Base-by-base conservation (phyloP, 2,113 vertebrate species). In the Litocranius walleri region DNA sequence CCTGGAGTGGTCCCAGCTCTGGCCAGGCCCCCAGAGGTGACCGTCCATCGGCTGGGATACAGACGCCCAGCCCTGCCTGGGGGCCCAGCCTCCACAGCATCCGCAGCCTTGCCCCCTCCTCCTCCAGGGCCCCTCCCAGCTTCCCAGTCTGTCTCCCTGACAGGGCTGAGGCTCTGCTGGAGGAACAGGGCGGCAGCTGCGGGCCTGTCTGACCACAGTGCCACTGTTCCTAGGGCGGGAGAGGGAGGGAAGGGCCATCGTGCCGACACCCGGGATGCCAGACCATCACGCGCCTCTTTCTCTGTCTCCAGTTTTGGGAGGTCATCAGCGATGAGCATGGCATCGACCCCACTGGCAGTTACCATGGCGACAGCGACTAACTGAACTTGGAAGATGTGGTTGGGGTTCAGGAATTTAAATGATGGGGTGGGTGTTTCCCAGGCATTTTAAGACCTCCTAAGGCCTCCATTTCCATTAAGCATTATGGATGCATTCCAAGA, bases 271-370 rank as follows among this genome's bases (percentile, higher is more conserved):
- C 10, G 5, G 48, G 48, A 48, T 48, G 48, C 48, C 48, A 48
- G 48, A 48, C 48, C 10, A 3, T 10, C 48, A 48, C 48, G 48
- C 48, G 13, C n/a, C 27, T 36, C 52, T 13, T 23, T 61, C 83
- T 91, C 96, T 71, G 0, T 81, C 93, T 97, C n/a, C 95, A 99
- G 99, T 99, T 99, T 98, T 99, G 99, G 99, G 99, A 99, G 94
- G 99, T 99, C 77, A 99, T 99, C 98, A 99, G 99, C 0, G 99
- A 99, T 91, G 99, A 99, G 93, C 99, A 99, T 0, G 99, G 99
- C 43, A 99, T 99, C 0, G 99, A 99, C 48, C 99, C 99, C 78
- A 99, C 99, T 0, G 99, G 99, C 95, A 99, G 99, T 98, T 99
- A 99, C 98, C 99, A 99, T 0, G 99, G 99, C 48, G 99, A 99